Evolutionary conservation across 2,797 vertebrate genomes (phyloP).

Genomic region (Lutjanus campechanus): DNA sequence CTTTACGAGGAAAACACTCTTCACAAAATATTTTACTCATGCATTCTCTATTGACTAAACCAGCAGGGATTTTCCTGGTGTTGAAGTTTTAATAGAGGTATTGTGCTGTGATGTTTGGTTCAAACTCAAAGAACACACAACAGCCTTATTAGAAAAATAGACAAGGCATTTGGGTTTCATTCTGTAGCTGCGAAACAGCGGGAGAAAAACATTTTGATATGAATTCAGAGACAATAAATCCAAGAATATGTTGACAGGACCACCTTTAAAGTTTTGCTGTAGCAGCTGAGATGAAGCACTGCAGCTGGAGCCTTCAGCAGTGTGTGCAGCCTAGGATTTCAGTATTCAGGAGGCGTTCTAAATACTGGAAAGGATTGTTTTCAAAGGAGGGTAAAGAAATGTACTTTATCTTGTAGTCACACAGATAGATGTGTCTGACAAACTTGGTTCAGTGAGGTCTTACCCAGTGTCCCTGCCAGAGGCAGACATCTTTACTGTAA

Average conservation of each 20-base stretch:
- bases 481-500: conserved; percentile 66
- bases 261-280: conserved; percentile 50
- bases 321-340: conserved; percentile 29
- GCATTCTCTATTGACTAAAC: conserved; percentile 39
- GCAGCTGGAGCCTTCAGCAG: conserved; percentile 32
- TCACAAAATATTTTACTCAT: neutral
- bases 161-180: conserved; percentile 29
- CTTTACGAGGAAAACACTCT: conserved; percentile 13
- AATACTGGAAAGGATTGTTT: conserved; percentile 58
- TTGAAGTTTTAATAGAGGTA: conserved; percentile 41
- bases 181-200: conserved; percentile 37
- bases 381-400: conserved; percentile 53
- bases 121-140: conserved; percentile 26
- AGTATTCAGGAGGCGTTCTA: conserved; percentile 58
- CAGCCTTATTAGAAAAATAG: conserved; percentile 39
- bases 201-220: conserved; percentile 40
- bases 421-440: conserved; percentile 71
- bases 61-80: conserved; percentile 33
- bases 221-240: conserved; percentile 53
- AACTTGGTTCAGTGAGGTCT: conserved; percentile 65
- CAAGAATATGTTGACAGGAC: conserved; percentile 18
- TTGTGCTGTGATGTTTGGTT: conserved; percentile 30
- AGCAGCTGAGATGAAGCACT: conserved; percentile 39
- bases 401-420: conserved; percentile 66
- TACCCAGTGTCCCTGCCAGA: conserved; percentile 64